Evolutionary conservation across 2,113 vertebrate genomes (phyloP).

Genomic region (Amblyornis subalaris): DNA sequence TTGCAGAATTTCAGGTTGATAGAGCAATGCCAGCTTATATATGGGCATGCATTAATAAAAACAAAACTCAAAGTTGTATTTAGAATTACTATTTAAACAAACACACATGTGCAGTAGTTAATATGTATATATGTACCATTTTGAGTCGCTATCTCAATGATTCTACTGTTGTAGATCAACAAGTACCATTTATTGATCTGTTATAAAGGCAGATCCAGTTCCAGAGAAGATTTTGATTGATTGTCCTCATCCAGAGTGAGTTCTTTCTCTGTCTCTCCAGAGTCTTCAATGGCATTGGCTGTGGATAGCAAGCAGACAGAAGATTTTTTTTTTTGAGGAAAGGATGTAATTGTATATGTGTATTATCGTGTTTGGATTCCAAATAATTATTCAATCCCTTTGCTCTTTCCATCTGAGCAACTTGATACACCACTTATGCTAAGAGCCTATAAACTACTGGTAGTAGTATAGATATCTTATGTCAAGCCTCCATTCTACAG

Average conservation of each 20-base stretch:
- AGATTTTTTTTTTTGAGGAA: conserved; percentile 1
- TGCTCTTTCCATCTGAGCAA: neutral
- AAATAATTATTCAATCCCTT: neutral
- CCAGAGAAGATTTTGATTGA: conserved; percentile 51
- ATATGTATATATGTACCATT: neutral
- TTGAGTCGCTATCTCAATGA: neutral
- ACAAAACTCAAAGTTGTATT: neutral
- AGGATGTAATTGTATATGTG: neutral
- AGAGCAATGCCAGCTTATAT: neutral
- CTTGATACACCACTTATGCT: neutral
- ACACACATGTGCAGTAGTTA: neutral
- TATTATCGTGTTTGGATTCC: neutral
- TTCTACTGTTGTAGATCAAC: conserved; percentile 2
- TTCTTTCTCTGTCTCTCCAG: neutral
- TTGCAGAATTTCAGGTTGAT: neutral
- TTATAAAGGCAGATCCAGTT: conserved; percentile 29
- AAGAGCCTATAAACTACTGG: neutral
- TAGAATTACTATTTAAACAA: neutral
- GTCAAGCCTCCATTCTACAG: neutral
- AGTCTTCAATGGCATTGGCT: neutral
- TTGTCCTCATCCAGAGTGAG: conserved; percentile 30
- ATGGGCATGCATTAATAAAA: neutral
- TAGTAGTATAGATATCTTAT: neutral
- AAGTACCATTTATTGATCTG: conserved; percentile 39
- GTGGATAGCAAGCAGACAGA: neutral